Percentiles rank a stretch among this genome's conserved stretches.
These are phyloP conservation scores for Metalampra italica DNA, from an alignment of 2,888 invertebrate genomes.

Conservation along the genomic window DNA sequence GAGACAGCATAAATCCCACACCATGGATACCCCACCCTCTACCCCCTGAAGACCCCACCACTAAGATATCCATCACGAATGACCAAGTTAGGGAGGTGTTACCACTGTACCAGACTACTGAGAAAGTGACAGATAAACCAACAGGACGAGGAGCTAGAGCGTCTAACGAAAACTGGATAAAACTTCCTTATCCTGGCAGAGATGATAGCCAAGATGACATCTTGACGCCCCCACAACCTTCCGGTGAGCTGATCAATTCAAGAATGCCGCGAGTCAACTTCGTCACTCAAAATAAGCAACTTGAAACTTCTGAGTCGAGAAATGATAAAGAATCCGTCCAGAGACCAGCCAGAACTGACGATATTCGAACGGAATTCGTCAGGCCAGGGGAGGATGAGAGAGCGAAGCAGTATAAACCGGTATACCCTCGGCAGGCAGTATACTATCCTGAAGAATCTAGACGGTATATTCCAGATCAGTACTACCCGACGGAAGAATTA, in stretches of 20 bases:
- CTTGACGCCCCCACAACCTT: slow-evolving; percentile 73
- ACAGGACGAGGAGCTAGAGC: slow-evolving; percentile 79
- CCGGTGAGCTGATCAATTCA: slow-evolving; percentile 75
- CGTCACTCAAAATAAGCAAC: slow-evolving; percentile 79
- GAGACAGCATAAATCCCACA: slow-evolving; percentile 35
- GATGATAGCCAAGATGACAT: slow-evolving; percentile 56
- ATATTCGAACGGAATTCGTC: slow-evolving; percentile 67
- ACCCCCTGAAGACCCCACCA: slow-evolving; percentile 61
- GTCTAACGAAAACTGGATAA: slow-evolving; percentile 80
- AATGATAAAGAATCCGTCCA: slow-evolving; percentile 71
- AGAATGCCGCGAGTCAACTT: slow-evolving; percentile 83
- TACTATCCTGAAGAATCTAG: slow-evolving; percentile 70
- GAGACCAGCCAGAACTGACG: slow-evolving; percentile 58
- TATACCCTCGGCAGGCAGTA: slow-evolving; percentile 67
- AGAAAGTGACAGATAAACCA: slow-evolving; percentile 69
- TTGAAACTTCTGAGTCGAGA: slow-evolving; percentile 70
- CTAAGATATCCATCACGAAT: slow-evolving; percentile 61
- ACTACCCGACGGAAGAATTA: slow-evolving; percentile 54
- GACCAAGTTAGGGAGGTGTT: slow-evolving; percentile 44
- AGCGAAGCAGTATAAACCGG: slow-evolving; percentile 53
- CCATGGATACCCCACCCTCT: slow-evolving; percentile 67
- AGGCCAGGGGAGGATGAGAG: slow-evolving; percentile 60
- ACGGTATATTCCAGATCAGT: slow-evolving; percentile 61
- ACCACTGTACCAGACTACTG: slow-evolving; percentile 59
- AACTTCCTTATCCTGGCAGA: slow-evolving; percentile 72